Evolutionary conservation across 2,113 vertebrate species (phyloP).

Genomic region (Triplophysa siluroides): DNA sequence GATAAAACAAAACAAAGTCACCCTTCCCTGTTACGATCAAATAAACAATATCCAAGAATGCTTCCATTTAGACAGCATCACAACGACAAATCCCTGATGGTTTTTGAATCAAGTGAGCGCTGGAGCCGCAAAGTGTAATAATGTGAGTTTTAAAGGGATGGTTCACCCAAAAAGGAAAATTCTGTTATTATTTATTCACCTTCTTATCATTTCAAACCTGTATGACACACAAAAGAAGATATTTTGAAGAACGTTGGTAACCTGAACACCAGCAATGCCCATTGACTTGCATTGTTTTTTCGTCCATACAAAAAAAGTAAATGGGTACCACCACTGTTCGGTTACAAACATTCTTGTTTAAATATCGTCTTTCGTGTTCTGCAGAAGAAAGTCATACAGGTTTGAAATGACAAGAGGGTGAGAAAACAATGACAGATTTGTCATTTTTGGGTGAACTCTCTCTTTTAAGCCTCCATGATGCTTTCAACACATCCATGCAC

Average conservation of each 20-base stretch:
- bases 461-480: neutral
- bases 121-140: neutral
- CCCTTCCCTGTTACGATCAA: neutral
- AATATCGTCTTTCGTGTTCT: too few species aligned
- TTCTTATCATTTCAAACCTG: too few species aligned
- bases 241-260: too few species aligned
- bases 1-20: neutral
- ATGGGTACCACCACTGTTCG: too few species aligned
- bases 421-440: too few species aligned
- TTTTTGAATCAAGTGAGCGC: neutral
- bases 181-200: neutral
- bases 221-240: too few species aligned
- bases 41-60: neutral
- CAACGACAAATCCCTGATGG: neutral
- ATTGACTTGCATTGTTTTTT: too few species aligned
- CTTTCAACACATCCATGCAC: neutral
- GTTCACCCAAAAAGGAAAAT: neutral
- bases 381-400: too few species aligned
- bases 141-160: neutral
- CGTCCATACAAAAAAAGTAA: too few species aligned
- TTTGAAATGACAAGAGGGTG: too few species aligned
- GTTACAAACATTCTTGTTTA: too few species aligned
- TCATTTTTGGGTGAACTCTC: too few species aligned
- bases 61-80: neutral
- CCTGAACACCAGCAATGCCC: neutral